Base-by-base conservation (phyloP, 2,113 vertebrate genomes). In the Rhea pennata region DNA sequence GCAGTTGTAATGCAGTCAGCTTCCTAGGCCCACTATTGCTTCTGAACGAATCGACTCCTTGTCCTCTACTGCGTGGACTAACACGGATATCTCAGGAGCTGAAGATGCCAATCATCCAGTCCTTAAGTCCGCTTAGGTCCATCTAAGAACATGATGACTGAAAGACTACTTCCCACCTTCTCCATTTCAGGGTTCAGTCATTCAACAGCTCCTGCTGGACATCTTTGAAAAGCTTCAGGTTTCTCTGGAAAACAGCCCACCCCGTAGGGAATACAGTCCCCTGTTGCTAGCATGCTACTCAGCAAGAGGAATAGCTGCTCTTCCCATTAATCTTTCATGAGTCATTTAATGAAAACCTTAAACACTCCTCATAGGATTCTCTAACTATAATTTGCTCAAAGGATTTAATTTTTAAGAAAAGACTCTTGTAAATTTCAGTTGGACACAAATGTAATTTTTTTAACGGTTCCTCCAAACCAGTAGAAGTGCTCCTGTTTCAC, bases 341-440 rank as follows among this genome's bases (percentile, higher is more conserved):
- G 54, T 51, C 42, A 83, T 75, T 87, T 82, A 91, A 78, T 29
- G 39, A 26, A 91, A 84, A 78, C 12, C n/a, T 87, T 91, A 91
- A 91, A 91, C 86, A 56, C 64, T 75, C 50, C 93, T 92, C 7
- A 22, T 72, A 86, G 56, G 92, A 72, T 77, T 93, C 73, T 21
- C 0, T 59, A 80, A 46, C 10, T 67, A n/a, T 58, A 80, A 74
- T 0, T 84, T 46, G 15, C 70, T 77, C 33, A 62, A 0, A 27
- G 44, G 85, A 66, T 74, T n/a, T 90, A 62, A 21, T 19, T 79
- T 73, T 80, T 71, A 40, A 66, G 15, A 50, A 84, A 94, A 88
- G 33, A 81, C 19, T 75, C 40, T 14, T 14, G 6, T 20, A 72
- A 85, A 77, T 27, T 10, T 48, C 76, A 69, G 11, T 62, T 84